Evolutionary conservation across 2,113 vertebrate genomes (phyloP).

Genomic region (Rhinichthys klamathensis): DNA sequence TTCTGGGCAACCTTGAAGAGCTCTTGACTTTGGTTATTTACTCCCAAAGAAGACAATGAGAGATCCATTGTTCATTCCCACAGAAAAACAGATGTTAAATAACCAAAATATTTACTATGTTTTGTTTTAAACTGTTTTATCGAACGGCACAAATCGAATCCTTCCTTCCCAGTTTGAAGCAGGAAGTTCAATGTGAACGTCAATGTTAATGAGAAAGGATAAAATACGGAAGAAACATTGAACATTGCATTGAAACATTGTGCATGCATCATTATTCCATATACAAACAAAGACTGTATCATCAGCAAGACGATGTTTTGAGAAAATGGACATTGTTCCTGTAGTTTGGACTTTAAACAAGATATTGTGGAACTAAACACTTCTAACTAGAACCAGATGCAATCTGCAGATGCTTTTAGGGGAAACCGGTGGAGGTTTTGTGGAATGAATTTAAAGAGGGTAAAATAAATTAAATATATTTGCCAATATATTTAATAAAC

Average conservation of each 20-base stretch:
- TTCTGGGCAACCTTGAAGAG: constrained; percentile 6
- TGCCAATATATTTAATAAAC: background rate
- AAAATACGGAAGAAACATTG: background rate
- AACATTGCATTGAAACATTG: background rate
- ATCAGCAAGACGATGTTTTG: background rate
- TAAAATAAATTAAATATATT: constrained; percentile 7
- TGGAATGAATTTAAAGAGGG: background rate
- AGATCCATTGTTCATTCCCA: constrained; percentile 13
- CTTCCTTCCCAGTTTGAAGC: background rate
- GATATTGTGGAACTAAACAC: background rate
- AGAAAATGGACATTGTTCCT: background rate
- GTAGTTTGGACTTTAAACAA: background rate
- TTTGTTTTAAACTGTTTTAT: constrained; percentile 5
- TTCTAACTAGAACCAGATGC: background rate
- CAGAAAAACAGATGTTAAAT: constrained; percentile 19
- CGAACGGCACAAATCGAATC: background rate
- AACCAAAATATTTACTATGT: background rate
- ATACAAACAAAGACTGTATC: constrained; percentile 12
- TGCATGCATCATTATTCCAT: background rate
- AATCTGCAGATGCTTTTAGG: background rate
- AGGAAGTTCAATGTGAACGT: background rate
- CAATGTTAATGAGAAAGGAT: background rate
- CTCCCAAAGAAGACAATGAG: background rate
- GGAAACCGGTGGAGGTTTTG: background rate
- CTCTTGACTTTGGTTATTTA: background rate